A percentile compares a stretch with the other conserved stretches of the same genome.
phyloP scores from a whole-genome alignment of 2,888 invertebrate species.

The Lasioglossum calceatum region DNA sequence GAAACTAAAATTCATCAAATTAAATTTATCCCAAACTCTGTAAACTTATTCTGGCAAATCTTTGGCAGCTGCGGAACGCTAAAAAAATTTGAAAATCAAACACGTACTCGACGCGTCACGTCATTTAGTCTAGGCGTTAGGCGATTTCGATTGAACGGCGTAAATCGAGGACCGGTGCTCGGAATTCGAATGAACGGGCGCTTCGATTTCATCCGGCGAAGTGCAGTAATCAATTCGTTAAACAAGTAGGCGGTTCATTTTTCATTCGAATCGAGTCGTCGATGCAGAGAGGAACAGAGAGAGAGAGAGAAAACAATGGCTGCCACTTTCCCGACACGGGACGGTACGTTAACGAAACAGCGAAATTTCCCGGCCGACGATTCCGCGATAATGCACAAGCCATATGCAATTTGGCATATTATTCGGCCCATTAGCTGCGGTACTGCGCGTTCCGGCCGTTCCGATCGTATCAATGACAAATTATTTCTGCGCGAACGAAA shows the following conservation, averaged over 20 bases:
- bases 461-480: slow-evolving; percentile 45
- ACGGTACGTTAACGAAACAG: not conserved
- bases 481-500: slow-evolving; percentile 35
- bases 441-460: not conserved
- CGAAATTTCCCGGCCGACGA: slow-evolving; percentile 40
- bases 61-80: not conserved
- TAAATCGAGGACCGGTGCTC: not conserved
- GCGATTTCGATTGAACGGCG: not conserved
- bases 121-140: not conserved
- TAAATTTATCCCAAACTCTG: too few relatives aligned
- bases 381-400: slow-evolving; percentile 15
- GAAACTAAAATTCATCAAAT: too few relatives aligned
- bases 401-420: slow-evolving; percentile 39
- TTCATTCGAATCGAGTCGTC: slow-evolving; percentile 28
- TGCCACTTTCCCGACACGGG: slow-evolving; percentile 29
- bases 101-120: not conserved
- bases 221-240: slow-evolving; percentile 53
- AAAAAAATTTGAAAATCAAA: not conserved
- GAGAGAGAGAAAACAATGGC: slow-evolving; percentile 15
- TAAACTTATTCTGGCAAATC: not conserved
- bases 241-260: slow-evolving; percentile 46
- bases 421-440: slow-evolving; percentile 48
- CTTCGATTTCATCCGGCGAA: slow-evolving; percentile 34
- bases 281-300: slow-evolving; percentile 7
- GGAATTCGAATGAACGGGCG: slow-evolving; percentile 17